Conservation (phyloP, 1,140 invertebrate genomes). For the Onthophagus taurus region DNA sequence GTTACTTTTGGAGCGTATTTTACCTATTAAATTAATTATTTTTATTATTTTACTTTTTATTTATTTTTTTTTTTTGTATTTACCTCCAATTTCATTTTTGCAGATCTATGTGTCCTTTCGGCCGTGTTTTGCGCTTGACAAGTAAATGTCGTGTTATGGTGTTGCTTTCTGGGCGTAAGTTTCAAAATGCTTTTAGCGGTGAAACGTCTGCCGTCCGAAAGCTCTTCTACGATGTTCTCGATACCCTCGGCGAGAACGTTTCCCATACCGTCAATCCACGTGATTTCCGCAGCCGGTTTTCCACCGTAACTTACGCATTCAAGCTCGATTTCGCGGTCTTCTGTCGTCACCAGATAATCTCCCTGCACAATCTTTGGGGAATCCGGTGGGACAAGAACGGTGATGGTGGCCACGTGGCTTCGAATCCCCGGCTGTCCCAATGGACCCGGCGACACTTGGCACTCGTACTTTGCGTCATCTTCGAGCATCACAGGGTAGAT, state of each 20-base stretch:
- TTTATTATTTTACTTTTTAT: conserved; percentile 1
- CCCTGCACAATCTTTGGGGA: conserved; percentile 79
- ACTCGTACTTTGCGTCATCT: conserved; percentile 85
- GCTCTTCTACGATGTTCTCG: conserved; percentile 60
- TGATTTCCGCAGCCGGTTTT: conserved; percentile 88
- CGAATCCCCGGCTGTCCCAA: conserved; percentile 65
- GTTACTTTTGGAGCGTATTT: conserved; percentile 82
- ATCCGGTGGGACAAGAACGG: conserved; percentile 80
- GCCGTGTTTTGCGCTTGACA: conserved; percentile 85
- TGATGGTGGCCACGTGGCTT: conserved; percentile 74
- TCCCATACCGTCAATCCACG: conserved; percentile 79
- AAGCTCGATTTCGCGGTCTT: conserved; percentile 79
- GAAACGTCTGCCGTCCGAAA: conserved; percentile 67
- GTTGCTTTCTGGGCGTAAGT: conserved; percentile 71
- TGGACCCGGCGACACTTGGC: conserved; percentile 69
- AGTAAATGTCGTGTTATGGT: conserved; percentile 84
- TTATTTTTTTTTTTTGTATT: conserved; percentile 21
- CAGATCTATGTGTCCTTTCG: conserved; percentile 67
- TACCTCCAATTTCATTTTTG: conserved; percentile 70
- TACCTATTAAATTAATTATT: conserved; percentile 45
- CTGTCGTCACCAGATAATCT: conserved; percentile 70
- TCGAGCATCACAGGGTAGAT: conserved; percentile 81
- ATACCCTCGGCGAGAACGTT: conserved; percentile 68
- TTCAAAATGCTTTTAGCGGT: conserved; percentile 78
- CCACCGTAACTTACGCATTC: conserved; percentile 83